Base-by-base conservation (phyloP, 1,140 invertebrate genomes). In the Drosophila obscura region DNA sequence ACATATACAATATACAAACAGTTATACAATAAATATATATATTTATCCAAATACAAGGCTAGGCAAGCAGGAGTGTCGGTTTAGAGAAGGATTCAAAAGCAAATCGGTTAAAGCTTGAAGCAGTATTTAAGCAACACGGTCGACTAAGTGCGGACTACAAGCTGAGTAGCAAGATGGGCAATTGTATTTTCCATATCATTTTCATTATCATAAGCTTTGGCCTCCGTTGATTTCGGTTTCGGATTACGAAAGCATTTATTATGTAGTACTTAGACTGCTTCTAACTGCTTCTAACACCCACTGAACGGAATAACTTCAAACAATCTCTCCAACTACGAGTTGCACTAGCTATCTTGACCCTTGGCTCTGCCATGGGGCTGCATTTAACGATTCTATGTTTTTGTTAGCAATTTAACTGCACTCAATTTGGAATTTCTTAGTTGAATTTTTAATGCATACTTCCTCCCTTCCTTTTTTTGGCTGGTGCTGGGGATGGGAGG, bases 211-310 rank as follows among this genome's bases (percentile, higher is more conserved):
- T 44, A 53, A 51, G 62, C 66, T 62, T 59, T 71, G 24, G 51
- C 48, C 55, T 55, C 53, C 41, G 59, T 62, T 56, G 71, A 68
- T 24, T 66, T 65, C 45, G 11, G 68, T 46, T 67, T 81, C 48
- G 44, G 45, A 68, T 68, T 67, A 31, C 52, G 41, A 55, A 82
- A 83, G 80, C 80, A 52, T 51, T 52, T 45, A 50, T 31, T 53
- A 55, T 45, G 44, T 51, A 64, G 50, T 50, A 75, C 72, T 66
- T 61, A 76, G 43, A 79, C 71, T 69, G 41, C 49, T 63, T n/a
- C n/a, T n/a, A n/a, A n/a, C n/a, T n/a, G n/a, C 65, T 80, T 48
- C 64, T 80, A 69, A 64, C 61, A 87, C 72, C 78, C 73, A 73
- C 59, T 58, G 45, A 45, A 63, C 35, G 35, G 26, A 53, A 66